Evolutionary conservation across 1,140 invertebrate species (phyloP), one percentile per base, ranked within the genome.

Genomic region (Nixonia krombeini): DNA sequence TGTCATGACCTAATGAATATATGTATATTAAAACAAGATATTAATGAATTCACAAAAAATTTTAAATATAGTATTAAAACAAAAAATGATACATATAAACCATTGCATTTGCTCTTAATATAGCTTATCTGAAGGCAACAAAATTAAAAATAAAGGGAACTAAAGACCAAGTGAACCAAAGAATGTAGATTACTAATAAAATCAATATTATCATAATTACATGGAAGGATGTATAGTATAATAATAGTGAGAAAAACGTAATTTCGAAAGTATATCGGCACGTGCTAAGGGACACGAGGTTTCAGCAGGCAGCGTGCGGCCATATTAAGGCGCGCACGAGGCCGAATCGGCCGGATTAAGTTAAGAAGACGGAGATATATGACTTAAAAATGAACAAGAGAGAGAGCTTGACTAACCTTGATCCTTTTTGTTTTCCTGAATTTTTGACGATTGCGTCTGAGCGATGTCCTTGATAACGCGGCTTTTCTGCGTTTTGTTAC

Each of bases 401-500:
- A 41, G 45, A 31, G 35, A 18, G 41, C 13, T 15, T 35, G 78
- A 86, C 87, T 88, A 88, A 88, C 90, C 90, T 79, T 90, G 89
- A 73, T 87, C 88, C 85, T 91, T 91, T 78, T 87, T 89, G 57
- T 87, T 86, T 61, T 89, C 85, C 70, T 74, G 73, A 26, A 75
- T 72, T 47, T 83, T 86, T 28, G 70, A 47, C 16, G 87, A 79
- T 80, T 90, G 91, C 68, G 90, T 87, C 84, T 88, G 89, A 73
- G 89, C 87, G 44, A 87, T 87, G 75, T 92, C 90, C 82, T 92
- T 92, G 57, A 89, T 91, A 65, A 89, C 86, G 79, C 90, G 88
- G 56, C 86, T 87, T 52, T 83, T 84, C 40, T 63, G 81, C 50
- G 80, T 78, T 72, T 79, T 81, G 4, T 63, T 69, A 75, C 88